Percentiles rank a stretch among this genome's conserved stretches.
Conservation (phyloP, 2,113 vertebrate species). For the Mormyrus iriodes region DNA sequence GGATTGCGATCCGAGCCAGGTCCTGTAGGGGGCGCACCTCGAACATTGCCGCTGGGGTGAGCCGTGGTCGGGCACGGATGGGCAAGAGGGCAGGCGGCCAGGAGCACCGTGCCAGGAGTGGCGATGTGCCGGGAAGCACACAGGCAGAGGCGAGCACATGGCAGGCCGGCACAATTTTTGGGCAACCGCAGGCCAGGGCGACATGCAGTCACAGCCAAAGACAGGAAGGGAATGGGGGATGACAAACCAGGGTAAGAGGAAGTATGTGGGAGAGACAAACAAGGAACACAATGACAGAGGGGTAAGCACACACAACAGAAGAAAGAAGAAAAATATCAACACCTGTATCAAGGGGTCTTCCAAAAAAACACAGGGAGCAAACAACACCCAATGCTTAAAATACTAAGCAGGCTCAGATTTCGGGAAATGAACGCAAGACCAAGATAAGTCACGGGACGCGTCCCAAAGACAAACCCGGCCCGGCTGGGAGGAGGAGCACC, state of each 20-base stretch:
- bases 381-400: neutral
- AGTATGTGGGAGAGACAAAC: neutral
- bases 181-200: neutral
- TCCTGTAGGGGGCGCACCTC: conserved; percentile 86
- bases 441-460: neutral
- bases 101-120: neutral
- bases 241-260: neutral
- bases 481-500: neutral
- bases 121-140: neutral
- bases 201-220: neutral
- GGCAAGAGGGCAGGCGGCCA: neutral
- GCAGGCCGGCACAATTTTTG: neutral
- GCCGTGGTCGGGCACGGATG: neutral
- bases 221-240: neutral
- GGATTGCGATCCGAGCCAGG: conserved; percentile 83
- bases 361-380: neutral
- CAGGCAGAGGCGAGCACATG: neutral
- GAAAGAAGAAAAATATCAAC: neutral
- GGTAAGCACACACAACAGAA: neutral
- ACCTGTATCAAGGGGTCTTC: neutral
- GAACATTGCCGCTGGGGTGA: conserved; percentile 63
- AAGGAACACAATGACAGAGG: neutral
- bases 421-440: neutral
- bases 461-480: neutral
- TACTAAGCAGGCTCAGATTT: neutral